Evolutionary conservation across 2,888 invertebrate genomes (phyloP).

Genomic region (Aleiodes testaceus): DNA sequence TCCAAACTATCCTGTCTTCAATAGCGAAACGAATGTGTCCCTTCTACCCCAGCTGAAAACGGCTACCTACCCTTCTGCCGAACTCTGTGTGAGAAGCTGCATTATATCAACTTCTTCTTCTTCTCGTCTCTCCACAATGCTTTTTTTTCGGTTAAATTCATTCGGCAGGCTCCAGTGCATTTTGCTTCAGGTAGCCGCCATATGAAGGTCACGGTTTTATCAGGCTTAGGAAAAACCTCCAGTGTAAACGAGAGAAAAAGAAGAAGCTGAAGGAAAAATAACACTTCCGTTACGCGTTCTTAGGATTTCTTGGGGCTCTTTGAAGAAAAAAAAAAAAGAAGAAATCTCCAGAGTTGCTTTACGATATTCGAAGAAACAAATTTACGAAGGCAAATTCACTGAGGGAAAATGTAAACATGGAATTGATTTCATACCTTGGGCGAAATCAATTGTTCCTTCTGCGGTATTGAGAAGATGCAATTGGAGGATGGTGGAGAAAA

Average conservation of each 20-base stretch:
- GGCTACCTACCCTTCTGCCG: slow-evolving; percentile 21
- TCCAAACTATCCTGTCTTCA: slow-evolving; percentile 2
- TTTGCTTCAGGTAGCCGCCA: slow-evolving; percentile 23
- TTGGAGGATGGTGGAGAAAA: neutral
- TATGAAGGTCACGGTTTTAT: slow-evolving; percentile 49
- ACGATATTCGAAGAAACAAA: slow-evolving; percentile 23
- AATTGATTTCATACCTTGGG: slow-evolving; percentile 4
- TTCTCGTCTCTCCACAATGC: no score
- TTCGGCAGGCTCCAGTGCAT: slow-evolving; percentile 5
- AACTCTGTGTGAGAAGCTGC: slow-evolving; percentile 17
- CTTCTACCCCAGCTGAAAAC: slow-evolving; percentile 7
- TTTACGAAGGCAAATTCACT: neutral
- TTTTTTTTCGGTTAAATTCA: slow-evolving; percentile 20
- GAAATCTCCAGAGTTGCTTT: neutral
- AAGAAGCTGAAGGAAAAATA: slow-evolving; percentile 1
- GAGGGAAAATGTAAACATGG: slow-evolving; percentile 17
- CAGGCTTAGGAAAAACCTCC: slow-evolving; percentile 49
- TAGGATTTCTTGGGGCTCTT: neutral
- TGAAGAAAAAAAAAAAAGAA: neutral
- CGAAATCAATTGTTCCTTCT: slow-evolving; percentile 1
- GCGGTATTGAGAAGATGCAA: neutral
- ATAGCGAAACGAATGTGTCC: slow-evolving; percentile 30
- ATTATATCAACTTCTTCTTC: neutral
- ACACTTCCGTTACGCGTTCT: slow-evolving; percentile 23
- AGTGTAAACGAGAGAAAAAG: slow-evolving; percentile 47